Evolutionary conservation across 2,888 invertebrate genomes (phyloP).

Genomic region (Phengaris arion): DNA sequence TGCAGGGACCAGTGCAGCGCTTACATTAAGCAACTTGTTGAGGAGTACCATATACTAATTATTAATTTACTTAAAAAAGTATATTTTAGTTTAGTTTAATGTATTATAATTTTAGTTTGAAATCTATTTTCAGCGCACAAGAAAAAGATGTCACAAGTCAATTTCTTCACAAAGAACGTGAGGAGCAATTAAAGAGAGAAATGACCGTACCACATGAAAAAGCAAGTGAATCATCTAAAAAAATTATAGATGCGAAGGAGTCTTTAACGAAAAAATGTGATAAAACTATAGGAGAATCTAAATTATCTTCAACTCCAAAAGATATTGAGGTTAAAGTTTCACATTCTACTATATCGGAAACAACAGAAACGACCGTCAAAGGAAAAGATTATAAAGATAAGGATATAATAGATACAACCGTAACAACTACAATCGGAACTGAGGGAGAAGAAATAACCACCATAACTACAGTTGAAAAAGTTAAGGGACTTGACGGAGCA

Average conservation of each 20-base stretch:
- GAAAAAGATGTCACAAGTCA: conserved; percentile 58
- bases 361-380: neutral
- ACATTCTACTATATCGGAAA: neutral
- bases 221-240: conserved; percentile 14
- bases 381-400: conserved; percentile 5
- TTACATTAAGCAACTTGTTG: no score
- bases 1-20: no score
- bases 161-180: conserved; percentile 63
- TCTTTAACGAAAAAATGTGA: neutral
- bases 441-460: conserved; percentile 35
- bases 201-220: conserved; percentile 32
- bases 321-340: neutral
- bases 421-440: conserved; percentile 32
- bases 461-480: conserved; percentile 36
- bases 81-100: neutral
- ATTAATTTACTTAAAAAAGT: neutral
- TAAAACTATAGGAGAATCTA: no score
- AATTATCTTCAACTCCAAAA: neutral
- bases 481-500: conserved; percentile 34
- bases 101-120: conserved; percentile 5
- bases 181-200: conserved; percentile 64
- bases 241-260: neutral
- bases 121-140: conserved; percentile 47
- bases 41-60: no score
- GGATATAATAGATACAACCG: neutral